Evolutionary conservation across 1,140 invertebrate genomes (phyloP), one percentile per base, ranked within the genome.

Genomic region (Zaprionus kolodkinae): DNA sequence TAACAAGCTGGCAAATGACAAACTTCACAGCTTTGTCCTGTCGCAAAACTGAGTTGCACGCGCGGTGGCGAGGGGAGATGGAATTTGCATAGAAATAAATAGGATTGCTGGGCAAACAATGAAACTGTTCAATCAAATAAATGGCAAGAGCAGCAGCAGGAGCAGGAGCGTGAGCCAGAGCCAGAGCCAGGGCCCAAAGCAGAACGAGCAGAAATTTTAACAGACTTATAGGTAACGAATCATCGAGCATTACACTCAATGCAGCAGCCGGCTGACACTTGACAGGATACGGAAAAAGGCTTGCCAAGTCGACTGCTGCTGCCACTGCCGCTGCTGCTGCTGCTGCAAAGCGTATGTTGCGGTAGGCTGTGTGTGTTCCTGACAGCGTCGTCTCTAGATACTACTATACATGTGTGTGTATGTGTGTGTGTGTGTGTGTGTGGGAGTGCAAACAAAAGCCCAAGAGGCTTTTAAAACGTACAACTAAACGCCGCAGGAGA

Each of bases 271-370:
- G 27, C 59, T 43, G 33, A 12, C 67, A 79, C 83, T 88, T 79
- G 77, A 87, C 66, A 70, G 67, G 76, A 57, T 66, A 81, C 68
- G 73, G 61, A 88, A 88, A 88, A 87, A 87, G 79, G 84, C 72
- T 88, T 88, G 84, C 65, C 64, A 54, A 52, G 38, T 57, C 35
- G 43, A 70, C 61, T 33, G 52, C 38, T 70, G 6, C 27, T 30
- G 27, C 33, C 15, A 70, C 61, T 33, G 52, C 38, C 63, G 6
- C 27, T 30, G 27, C 33, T 25, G 21, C 21, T 21, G 21, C 21
- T 21, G 21, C 21, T 15, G 35, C 45, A 40, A 40, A 61, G 33
- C 13, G n/a, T 45, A 62, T 63, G 48, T 43, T n/a, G 40, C n/a
- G 6, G 7, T 3, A 3, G 60, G 35, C 1, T 27, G 36, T 55